These are phyloP conservation scores for Procavia capensis DNA, from an alignment of 2,113 vertebrate genomes.

Conservation along the genomic window DNA sequence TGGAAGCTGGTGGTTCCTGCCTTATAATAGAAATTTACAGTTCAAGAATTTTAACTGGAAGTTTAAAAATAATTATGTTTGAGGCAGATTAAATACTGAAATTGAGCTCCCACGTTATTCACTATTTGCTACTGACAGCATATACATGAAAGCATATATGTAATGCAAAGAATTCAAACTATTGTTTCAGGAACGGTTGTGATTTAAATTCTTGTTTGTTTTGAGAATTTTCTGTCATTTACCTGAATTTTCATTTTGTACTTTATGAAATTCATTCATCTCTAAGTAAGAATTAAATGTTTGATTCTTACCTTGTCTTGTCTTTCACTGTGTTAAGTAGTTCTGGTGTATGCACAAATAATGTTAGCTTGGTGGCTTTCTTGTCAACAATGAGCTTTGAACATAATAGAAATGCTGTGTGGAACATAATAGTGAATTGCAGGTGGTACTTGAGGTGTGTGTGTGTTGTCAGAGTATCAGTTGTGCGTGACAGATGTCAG, in stretches of 20 bases:
- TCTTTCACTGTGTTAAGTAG: not conserved
- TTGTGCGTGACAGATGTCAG: not conserved
- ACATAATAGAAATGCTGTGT: not conserved
- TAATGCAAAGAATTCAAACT: slow-evolving; percentile 14
- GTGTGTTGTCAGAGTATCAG: slow-evolving; percentile 35
- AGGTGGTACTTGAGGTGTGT: not conserved
- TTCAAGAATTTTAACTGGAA: slow-evolving; percentile 50
- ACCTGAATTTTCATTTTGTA: slow-evolving; percentile 41
- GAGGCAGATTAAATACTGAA: slow-evolving; percentile 28
- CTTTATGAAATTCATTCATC: not conserved
- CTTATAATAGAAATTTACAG: slow-evolving; percentile 55
- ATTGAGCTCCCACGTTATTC: slow-evolving; percentile 7
- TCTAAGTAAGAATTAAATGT: not conserved
- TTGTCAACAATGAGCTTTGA: slow-evolving; percentile 28
- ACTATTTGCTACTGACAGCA: slow-evolving; percentile 16
- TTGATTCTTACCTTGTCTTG: not conserved
- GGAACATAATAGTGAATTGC: slow-evolving; percentile 26
- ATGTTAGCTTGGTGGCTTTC: slow-evolving; percentile 24
- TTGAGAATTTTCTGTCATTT: slow-evolving; percentile 43
- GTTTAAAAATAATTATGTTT: slow-evolving; percentile 52
- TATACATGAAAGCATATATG: not conserved
- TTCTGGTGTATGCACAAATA: slow-evolving; percentile 2
- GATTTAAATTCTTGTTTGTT: slow-evolving; percentile 41
- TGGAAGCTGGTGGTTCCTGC: slow-evolving; percentile 48
- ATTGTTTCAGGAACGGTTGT: slow-evolving; percentile 37